Base-by-base conservation (phyloP, 2,797 vertebrate species). In the Alca torda region DNA sequence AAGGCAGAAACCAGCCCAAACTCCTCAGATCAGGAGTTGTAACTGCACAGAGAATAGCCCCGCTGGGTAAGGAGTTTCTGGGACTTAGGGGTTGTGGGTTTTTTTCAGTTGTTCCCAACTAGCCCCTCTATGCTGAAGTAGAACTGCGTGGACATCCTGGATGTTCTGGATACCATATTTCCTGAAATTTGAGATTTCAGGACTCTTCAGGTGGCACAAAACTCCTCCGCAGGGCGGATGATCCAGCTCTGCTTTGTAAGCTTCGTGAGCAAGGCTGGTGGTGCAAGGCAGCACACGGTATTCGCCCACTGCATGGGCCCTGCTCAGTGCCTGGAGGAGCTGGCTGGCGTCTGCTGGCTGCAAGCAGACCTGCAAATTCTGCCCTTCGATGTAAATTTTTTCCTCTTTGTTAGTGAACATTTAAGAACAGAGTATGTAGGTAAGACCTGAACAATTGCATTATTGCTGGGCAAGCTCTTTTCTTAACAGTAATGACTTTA, bases 81-180 rank as follows among this genome's bases (percentile, higher is more conserved):
- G 51, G 79, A 33, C 24, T 61, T 78, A 39, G 20, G 13, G 5
- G 2, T 43, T 53, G 10, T 13, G 7, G 7, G 0, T 3, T 4
- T 84, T 83, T 92, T 78, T 6, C 39, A 63, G 5, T 46, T 0
- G 1, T 48, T 90, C 25, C 7, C 7, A 59, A 11, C 12, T 33
- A 76, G 24, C 7, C 35, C 2, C 16, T 54, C 69, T 60, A 23
- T 53, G n/a, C 57, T 87, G 59, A 57, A 72, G 50, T 16, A 64
- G 12, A 86, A 64, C 25, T 50, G 23, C 39, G 43, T 45, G 37
- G 69, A 72, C 19, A 16, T 61, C 6, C 21, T 59, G 57, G 43
- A 57, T 41, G 31, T 41, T 13, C 41, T 10, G 33, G 70, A 53
- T 65, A 11, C 31, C 20, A 3, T 16, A 3, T 70, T 77, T 35